Evolutionary conservation across 2,113 vertebrate species (phyloP).

Genomic region (Pomatorhinus ruficollis): DNA sequence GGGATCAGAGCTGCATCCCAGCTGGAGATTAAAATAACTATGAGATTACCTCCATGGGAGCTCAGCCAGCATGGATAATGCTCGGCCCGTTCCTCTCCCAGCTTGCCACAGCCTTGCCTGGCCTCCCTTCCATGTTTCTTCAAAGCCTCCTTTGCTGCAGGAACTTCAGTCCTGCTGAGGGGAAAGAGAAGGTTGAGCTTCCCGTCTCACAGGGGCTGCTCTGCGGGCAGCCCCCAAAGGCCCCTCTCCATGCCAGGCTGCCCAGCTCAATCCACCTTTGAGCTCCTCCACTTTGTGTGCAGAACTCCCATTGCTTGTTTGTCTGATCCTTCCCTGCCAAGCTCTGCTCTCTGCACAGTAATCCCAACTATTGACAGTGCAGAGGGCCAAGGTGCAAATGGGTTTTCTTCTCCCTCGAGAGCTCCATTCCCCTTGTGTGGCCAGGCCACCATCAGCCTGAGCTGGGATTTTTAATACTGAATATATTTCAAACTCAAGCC

Average conservation of each 20-base stretch:
- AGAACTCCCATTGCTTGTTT: not conserved
- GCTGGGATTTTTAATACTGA: not conserved
- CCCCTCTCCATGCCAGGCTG: not conserved
- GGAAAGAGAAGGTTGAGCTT: not conserved
- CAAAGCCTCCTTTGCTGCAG: not conserved
- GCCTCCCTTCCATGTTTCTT: not conserved
- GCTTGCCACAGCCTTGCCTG: not conserved
- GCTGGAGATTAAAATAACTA: conserved; percentile 48
- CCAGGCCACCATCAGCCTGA: not conserved
- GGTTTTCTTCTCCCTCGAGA: not conserved
- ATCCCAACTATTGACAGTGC: not conserved
- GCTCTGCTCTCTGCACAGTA: not conserved
- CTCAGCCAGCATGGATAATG: not conserved
- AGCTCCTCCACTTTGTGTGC: not conserved
- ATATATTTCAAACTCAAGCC: not conserved
- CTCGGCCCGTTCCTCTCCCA: not conserved
- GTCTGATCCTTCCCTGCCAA: not conserved
- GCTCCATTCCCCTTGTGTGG: not conserved
- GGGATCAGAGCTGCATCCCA: conserved; percentile 24
- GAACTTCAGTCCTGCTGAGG: not conserved
- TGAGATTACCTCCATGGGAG: not conserved
- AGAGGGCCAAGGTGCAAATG: not conserved
- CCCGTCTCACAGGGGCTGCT: not conserved
- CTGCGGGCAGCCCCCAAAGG: not conserved
- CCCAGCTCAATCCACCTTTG: not conserved